phyloP scores from a whole-genome alignment of 2,797 vertebrate genomes.

The Yasuhikotakia modesta region DNA sequence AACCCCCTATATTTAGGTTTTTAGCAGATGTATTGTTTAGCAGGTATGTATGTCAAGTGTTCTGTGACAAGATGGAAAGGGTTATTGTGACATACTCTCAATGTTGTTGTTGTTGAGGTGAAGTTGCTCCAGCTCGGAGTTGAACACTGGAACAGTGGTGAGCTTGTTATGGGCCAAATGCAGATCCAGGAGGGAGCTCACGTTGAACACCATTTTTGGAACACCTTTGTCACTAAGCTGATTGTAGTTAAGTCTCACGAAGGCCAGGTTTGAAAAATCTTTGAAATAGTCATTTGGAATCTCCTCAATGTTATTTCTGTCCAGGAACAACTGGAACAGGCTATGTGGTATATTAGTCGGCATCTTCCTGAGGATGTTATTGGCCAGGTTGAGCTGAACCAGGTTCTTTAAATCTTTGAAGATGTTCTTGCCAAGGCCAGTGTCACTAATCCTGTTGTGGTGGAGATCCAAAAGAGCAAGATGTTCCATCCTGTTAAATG shows the following conservation, averaged over 20 bases:
- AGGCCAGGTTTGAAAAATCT: constrained; percentile 84
- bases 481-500: constrained; percentile 87
- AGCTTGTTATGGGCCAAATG: constrained; percentile 94
- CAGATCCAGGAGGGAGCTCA: constrained; percentile 89
- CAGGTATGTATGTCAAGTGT: too few relatives aligned
- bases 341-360: constrained; percentile 82
- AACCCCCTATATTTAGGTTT: too few relatives aligned
- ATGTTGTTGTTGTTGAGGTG: constrained; percentile 96
- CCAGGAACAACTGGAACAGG: constrained; percentile 92
- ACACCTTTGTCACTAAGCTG: constrained; percentile 90
- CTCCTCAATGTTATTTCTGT: constrained; percentile 89
- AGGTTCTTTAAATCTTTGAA: constrained; percentile 91
- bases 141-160: constrained; percentile 85
- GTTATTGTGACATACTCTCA: constrained; percentile 78
- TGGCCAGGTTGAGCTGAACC: constrained; percentile 94
- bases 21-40: too few relatives aligned
- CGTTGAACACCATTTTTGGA: constrained; percentile 89
- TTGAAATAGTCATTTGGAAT: constrained; percentile 90
- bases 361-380: constrained; percentile 91
- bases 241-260: constrained; percentile 93
- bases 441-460: constrained; percentile 89
- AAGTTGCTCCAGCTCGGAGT: constrained; percentile 87
- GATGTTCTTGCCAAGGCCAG: constrained; percentile 83
- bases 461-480: constrained; percentile 91
- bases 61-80: too few relatives aligned